Percentiles rank a stretch among this genome's conserved stretches.
Conservation (phyloP, 2,888 invertebrate species). For the Zonitis immaculata region DNA sequence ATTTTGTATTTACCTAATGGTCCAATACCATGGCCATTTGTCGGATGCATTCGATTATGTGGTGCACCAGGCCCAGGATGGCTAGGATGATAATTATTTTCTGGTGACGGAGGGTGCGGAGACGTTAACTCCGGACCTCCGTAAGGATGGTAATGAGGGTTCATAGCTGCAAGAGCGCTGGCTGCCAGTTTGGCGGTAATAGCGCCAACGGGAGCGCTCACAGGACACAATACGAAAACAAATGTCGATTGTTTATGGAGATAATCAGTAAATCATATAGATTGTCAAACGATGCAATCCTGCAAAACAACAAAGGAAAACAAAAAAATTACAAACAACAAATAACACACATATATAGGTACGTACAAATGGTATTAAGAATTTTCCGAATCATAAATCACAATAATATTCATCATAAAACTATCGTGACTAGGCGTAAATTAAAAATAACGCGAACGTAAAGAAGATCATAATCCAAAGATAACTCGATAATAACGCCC, state of each 20-base stretch:
- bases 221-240: constrained; percentile 13
- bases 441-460: constrained; percentile 17
- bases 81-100: constrained; percentile 57
- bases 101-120: constrained; percentile 71
- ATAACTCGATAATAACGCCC: constrained; percentile 33
- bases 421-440: constrained; percentile 13
- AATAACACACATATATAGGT: too few species aligned
- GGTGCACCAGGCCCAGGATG: constrained; percentile 50
- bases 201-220: constrained; percentile 31
- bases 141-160: constrained; percentile 86
- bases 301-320: background rate
- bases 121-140: constrained; percentile 67
- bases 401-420: constrained; percentile 16
- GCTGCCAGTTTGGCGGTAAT: constrained; percentile 77
- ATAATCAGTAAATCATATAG: background rate
- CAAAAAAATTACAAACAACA: background rate
- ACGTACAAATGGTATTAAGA: too few species aligned
- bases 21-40: constrained; percentile 50
- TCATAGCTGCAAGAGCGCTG: constrained; percentile 79
- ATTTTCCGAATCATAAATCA: constrained; percentile 20
- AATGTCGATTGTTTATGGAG: background rate
- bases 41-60: constrained; percentile 48
- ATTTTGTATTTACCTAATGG: constrained; percentile 40
- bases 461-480: constrained; percentile 29
- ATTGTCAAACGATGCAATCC: background rate